phyloP scores from a whole-genome alignment of 2,113 vertebrate species.

The Mastomys natalensis region DNA sequence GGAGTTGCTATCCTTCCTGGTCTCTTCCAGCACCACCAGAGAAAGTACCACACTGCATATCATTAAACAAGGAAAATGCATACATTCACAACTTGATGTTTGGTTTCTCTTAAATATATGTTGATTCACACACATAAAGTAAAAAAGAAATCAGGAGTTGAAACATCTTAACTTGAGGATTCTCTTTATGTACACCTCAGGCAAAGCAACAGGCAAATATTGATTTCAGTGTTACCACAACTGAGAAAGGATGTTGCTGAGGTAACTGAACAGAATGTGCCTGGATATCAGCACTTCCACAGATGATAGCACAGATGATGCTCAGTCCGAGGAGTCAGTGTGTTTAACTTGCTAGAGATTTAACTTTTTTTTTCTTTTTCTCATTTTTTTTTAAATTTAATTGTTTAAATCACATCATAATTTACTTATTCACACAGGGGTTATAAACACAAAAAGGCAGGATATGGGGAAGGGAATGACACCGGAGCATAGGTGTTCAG shows the following conservation, averaged over 20 bases:
- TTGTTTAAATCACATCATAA: too few relatives aligned
- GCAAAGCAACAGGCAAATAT: not conserved
- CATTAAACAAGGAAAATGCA: not conserved
- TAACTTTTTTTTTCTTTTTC: too few relatives aligned
- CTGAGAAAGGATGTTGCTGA: not conserved
- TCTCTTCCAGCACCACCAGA: not conserved
- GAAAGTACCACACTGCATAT: not conserved
- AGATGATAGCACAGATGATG: not conserved
- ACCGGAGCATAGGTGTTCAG: too few relatives aligned
- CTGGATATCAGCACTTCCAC: not conserved
- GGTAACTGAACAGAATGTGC: not conserved
- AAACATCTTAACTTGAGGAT: not conserved
- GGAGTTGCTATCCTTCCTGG: accelerated
- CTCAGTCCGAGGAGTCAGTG: not conserved
- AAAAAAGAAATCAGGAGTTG: not conserved
- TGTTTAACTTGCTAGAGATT: not conserved
- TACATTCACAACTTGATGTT: not conserved
- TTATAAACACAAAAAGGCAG: too few relatives aligned
- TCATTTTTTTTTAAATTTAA: too few relatives aligned
- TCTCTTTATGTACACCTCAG: not conserved
- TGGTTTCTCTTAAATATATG: not conserved
- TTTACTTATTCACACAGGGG: too few relatives aligned
- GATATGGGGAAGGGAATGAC: too few relatives aligned
- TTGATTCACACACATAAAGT: not conserved
- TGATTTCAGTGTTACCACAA: not conserved